These are phyloP conservation scores for Trichomycterus rosablanca DNA, from an alignment of 2,113 vertebrate genomes.

Conservation along the genomic window DNA sequence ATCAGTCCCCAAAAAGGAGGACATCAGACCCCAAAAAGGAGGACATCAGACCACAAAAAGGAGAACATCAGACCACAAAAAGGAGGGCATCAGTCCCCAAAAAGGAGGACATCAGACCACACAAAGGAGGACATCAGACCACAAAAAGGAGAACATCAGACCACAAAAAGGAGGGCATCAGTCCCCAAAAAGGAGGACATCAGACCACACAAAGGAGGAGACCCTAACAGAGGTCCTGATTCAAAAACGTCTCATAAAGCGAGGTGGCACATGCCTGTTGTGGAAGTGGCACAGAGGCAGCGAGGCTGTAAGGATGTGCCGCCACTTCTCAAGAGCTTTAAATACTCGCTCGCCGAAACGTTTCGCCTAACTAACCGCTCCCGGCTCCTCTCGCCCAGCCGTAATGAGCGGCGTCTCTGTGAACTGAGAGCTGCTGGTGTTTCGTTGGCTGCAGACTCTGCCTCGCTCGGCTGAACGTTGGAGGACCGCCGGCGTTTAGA, in stretches of 20 bases:
- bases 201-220: no score
- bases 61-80: no score
- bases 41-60: no score
- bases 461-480: neutral
- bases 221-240: slow-evolving; percentile 21
- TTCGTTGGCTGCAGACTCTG: slow-evolving; percentile 4
- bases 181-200: no score
- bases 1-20: no score
- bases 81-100: no score
- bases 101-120: no score
- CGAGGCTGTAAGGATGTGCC: slow-evolving; percentile 49
- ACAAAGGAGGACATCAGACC: no score
- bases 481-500: neutral
- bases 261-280: slow-evolving; percentile 52
- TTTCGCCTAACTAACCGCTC: slow-evolving; percentile 38
- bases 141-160: no score
- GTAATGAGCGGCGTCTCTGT: slow-evolving; percentile 19
- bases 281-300: slow-evolving; percentile 36
- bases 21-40: no score
- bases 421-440: slow-evolving; percentile 10
- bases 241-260: slow-evolving; percentile 27
- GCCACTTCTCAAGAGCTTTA: slow-evolving; percentile 50
- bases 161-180: no score
- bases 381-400: slow-evolving; percentile 7
- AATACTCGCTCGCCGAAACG: slow-evolving; percentile 48